A percentile compares a stretch with the other conserved stretches of the same genome.
phyloP scores from a whole-genome alignment of 2,888 invertebrate genomes.

The Saturnia pavonia region DNA sequence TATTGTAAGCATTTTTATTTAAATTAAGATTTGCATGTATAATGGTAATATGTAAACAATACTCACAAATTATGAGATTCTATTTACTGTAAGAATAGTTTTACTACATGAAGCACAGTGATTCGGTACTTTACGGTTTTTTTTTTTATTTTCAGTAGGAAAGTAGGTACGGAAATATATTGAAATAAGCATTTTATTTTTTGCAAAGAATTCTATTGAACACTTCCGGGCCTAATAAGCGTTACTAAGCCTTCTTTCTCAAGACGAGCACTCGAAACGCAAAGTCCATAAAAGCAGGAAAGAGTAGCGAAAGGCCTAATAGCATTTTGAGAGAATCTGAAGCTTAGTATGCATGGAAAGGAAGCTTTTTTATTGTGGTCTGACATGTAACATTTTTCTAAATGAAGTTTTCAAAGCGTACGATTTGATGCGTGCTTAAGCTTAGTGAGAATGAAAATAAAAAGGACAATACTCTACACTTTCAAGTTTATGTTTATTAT shows the following conservation, averaged over 20 bases:
- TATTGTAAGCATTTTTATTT: too few relatives aligned
- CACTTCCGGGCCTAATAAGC: slow-evolving; percentile 5
- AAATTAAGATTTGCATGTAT: too few relatives aligned
- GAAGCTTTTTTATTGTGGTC: slow-evolving; percentile 10
- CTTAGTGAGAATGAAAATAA: background rate
- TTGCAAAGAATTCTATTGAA: slow-evolving; percentile 7
- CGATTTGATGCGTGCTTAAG: background rate
- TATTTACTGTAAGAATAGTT: too few relatives aligned
- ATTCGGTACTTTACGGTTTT: background rate
- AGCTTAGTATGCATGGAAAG: slow-evolving; percentile 11
- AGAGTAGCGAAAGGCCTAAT: slow-evolving; percentile 7
- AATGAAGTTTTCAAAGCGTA: background rate
- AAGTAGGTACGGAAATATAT: background rate
- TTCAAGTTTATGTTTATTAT: background rate
- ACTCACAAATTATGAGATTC: too few relatives aligned
- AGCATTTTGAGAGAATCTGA: slow-evolving; percentile 9
- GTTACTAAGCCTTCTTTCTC: slow-evolving; percentile 11
- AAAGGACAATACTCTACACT: background rate
- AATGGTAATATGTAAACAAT: too few relatives aligned
- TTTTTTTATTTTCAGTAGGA: background rate
- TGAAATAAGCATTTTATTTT: background rate
- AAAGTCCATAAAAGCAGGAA: slow-evolving; percentile 13
- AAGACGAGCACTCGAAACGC: background rate
- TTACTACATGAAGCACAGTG: background rate
- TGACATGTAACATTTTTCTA: slow-evolving; percentile 20